Percentiles rank a stretch among this genome's conserved stretches.
Evolutionary conservation across 2,113 vertebrate species (phyloP).

Genomic region (Equus quagga): DNA sequence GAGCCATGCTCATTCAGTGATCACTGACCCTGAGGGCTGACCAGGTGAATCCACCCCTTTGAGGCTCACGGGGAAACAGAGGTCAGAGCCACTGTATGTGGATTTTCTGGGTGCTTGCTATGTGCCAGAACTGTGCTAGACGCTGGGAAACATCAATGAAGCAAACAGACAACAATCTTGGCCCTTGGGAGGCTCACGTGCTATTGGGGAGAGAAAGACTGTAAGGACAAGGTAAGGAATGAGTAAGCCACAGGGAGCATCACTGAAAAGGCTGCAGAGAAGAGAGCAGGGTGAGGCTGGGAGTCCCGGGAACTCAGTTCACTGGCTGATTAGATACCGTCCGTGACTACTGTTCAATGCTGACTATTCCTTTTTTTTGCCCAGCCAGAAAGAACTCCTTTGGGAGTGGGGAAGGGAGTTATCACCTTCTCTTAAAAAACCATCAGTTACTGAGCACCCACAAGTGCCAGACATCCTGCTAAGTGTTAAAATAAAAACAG

Average conservation of each 20-base stretch:
- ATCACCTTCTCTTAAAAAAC: neutral
- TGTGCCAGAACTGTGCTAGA: neutral
- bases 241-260: neutral
- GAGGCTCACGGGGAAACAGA: neutral
- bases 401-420: neutral
- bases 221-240: neutral
- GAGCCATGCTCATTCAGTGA: neutral
- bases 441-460: neutral
- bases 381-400: neutral
- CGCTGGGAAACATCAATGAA: neutral
- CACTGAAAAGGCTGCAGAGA: neutral
- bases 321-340: neutral
- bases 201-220: neutral
- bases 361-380: neutral
- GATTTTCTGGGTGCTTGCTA: neutral
- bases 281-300: neutral
- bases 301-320: neutral
- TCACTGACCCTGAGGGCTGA: neutral
- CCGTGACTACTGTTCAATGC: neutral
- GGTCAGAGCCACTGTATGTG: neutral
- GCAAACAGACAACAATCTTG: neutral
- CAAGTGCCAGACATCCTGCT: neutral
- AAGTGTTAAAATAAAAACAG: neutral
- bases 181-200: neutral
- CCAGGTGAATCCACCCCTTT: neutral